phyloP scores from a whole-genome alignment of 2,888 invertebrate genomes.

The Coremacera marginata region DNA sequence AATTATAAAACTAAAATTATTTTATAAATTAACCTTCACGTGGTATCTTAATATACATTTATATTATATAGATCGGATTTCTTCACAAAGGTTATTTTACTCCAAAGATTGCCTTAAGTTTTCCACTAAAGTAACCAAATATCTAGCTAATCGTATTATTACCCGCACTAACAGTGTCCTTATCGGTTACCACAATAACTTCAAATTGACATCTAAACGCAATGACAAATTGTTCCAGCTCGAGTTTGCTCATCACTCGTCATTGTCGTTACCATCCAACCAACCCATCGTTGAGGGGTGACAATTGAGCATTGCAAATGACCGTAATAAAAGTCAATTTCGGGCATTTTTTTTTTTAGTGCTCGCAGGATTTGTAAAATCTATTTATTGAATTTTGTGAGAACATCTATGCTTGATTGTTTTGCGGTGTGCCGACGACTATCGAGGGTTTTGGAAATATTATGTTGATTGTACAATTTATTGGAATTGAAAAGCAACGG shows the following conservation, averaged over 20 bases:
- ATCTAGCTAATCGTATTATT: neutral
- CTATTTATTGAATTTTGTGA: neutral
- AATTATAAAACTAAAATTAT: no score
- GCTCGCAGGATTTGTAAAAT: constrained; percentile 14
- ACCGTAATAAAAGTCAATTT: constrained; percentile 49
- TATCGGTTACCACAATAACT: neutral
- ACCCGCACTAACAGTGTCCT: neutral
- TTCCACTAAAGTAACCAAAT: neutral
- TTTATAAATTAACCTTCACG: no score
- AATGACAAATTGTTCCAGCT: constrained; percentile 17
- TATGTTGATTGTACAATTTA: constrained; percentile 16
- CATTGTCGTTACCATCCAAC: constrained; percentile 19
- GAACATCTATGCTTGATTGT: constrained; percentile 4
- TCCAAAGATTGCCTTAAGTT: no score
- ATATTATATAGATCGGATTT: no score
- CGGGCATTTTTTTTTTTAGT: constrained; percentile 28
- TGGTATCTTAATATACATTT: no score
- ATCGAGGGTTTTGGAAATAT: neutral
- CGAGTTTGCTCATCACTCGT: constrained; percentile 38
- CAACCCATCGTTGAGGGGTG: constrained; percentile 46
- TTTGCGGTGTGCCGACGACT: constrained; percentile 12
- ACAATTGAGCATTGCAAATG: constrained; percentile 54
- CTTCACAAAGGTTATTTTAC: no score
- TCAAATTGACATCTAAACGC: neutral
- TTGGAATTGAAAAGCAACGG: constrained; percentile 5